Evolutionary conservation across 2,888 invertebrate genomes (phyloP).

Genomic region (Rhamphomyia laevipes): DNA sequence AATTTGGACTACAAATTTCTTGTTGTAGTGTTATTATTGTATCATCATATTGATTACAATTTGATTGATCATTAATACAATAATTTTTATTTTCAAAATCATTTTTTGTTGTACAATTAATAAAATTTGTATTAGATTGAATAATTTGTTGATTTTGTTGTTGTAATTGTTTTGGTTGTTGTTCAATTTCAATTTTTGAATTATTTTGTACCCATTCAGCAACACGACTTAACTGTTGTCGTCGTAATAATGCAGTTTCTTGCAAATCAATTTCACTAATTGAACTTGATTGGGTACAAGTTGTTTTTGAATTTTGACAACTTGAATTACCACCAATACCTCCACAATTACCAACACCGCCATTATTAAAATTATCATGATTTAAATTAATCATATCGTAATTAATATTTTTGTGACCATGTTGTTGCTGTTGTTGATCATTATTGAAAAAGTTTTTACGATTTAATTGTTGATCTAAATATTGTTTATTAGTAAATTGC

Average conservation of each 20-base stretch:
- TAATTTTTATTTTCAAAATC: not conserved
- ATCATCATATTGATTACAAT: conserved; percentile 9
- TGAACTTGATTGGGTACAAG: conserved; percentile 30
- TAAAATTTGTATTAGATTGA: not conserved
- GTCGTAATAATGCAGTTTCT: conserved; percentile 42
- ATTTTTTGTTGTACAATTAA: not conserved
- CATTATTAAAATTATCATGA: not conserved
- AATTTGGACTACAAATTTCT: conserved; percentile 16
- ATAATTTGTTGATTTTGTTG: conserved; percentile 12
- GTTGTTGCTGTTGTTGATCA: conserved; percentile 11
- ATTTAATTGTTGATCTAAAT: conserved; percentile 14
- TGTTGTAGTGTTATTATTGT: conserved; percentile 23
- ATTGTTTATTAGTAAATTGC: not conserved
- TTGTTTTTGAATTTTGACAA: conserved; percentile 26
- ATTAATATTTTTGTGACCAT: not conserved
- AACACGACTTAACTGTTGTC: conserved; percentile 55
- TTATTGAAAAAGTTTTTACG: conserved; percentile 13
- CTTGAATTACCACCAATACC: conserved; percentile 14
- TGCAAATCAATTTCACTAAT: conserved; percentile 33
- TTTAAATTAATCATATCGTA: not conserved
- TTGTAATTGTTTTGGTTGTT: conserved; percentile 12
- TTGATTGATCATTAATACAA: not conserved
- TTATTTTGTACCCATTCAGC: conserved; percentile 69
- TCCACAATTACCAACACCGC: not conserved
- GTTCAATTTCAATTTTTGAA: conserved; percentile 39